phyloP scores from a whole-genome alignment of 2,888 invertebrate genomes.

The Laspeyria flexula region DNA sequence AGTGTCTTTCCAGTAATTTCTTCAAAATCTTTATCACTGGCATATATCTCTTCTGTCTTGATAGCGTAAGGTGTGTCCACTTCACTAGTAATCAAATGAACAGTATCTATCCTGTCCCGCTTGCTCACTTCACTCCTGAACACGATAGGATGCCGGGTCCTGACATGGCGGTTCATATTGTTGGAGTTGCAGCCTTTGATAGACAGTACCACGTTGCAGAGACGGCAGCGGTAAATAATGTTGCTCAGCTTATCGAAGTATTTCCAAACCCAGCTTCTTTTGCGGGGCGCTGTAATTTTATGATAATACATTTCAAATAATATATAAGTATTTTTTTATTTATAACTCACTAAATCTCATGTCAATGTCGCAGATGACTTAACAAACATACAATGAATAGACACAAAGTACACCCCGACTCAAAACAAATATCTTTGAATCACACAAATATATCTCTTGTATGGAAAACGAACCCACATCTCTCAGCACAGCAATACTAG shows the following conservation, averaged over 20 bases:
- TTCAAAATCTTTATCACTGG: conserved; percentile 52
- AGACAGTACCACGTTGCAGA: conserved; percentile 75
- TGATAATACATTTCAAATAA: too few species aligned
- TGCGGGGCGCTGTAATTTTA: conserved; percentile 63
- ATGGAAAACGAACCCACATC: too few species aligned
- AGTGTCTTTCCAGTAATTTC: conserved; percentile 35
- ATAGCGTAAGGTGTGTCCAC: conserved; percentile 55
- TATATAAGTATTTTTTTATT: too few species aligned
- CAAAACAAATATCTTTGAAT: too few species aligned
- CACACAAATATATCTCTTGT: too few species aligned
- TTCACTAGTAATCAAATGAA: conserved; percentile 44
- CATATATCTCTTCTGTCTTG: conserved; percentile 61
- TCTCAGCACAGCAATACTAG: too few species aligned
- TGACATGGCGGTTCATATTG: conserved; percentile 78
- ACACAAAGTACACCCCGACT: too few species aligned
- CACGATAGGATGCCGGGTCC: conserved; percentile 66
- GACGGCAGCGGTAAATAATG: conserved; percentile 73
- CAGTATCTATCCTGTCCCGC: conserved; percentile 36
- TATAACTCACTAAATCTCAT: too few species aligned
- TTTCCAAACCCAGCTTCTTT: conserved; percentile 82
- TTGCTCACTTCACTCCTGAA: conserved; percentile 63
- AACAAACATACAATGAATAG: too few species aligned
- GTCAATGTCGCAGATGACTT: too few species aligned
- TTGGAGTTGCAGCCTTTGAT: conserved; percentile 81
- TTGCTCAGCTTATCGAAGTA: conserved; percentile 75